Conservation (phyloP, 2,113 vertebrate species). For the Herpailurus yagouaroundi region DNA sequence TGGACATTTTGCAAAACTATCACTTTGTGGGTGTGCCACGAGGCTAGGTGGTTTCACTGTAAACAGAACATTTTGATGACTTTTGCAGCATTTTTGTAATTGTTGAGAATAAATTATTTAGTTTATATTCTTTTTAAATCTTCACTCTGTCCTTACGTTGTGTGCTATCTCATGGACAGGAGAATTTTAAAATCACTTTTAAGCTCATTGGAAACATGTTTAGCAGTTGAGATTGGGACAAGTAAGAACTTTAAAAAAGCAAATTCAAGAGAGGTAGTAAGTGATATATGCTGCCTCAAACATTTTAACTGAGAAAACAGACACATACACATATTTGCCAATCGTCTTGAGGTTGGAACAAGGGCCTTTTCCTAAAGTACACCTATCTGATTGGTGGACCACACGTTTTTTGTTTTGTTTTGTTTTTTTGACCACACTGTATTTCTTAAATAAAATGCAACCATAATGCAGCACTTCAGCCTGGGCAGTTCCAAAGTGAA, state of each 20-base stretch:
- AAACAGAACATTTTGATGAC: neutral
- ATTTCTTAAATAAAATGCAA: constrained; percentile 19
- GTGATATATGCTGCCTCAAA: neutral
- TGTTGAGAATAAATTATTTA: neutral
- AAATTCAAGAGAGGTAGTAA: neutral
- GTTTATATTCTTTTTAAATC: neutral
- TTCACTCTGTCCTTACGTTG: neutral
- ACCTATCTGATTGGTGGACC: neutral
- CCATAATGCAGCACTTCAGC: neutral
- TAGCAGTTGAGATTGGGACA: neutral
- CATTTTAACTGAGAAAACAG: neutral
- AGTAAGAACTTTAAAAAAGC: neutral
- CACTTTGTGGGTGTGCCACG: neutral
- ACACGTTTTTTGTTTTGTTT: neutral
- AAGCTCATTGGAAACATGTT: neutral
- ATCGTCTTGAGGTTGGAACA: neutral
- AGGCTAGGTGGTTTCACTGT: neutral
- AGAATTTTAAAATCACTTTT: neutral
- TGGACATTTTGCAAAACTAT: constrained; percentile 29
- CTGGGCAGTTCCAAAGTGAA: neutral
- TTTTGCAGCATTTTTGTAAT: constrained; percentile 14
- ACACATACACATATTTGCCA: neutral
- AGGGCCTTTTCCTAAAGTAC: neutral
- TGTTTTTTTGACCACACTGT: neutral
- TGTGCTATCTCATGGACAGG: neutral